Conservation (phyloP, 2,797 vertebrate genomes). For the Tarsius wallacei region DNA sequence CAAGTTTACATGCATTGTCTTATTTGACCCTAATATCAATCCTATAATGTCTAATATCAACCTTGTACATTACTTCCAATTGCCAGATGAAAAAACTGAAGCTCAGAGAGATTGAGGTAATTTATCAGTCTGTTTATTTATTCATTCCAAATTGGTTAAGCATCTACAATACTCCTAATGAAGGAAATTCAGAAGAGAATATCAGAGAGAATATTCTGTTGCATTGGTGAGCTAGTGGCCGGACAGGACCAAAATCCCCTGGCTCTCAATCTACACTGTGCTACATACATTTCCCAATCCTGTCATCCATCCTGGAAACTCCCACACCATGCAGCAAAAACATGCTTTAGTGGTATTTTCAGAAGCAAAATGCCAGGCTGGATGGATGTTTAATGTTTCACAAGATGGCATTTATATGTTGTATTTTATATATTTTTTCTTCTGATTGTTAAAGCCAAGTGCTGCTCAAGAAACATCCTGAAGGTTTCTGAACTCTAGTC, state of each 20-base stretch:
- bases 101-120: constrained; percentile 44
- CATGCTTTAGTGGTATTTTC: constrained; percentile 71
- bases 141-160: constrained; percentile 34
- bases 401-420: constrained; percentile 67
- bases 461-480: constrained; percentile 29
- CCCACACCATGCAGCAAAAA: not conserved
- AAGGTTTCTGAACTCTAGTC: not conserved
- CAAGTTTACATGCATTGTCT: not conserved
- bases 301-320: constrained; percentile 47
- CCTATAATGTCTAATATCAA: not conserved
- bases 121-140: not conserved
- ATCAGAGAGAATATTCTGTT: not conserved
- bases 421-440: constrained; percentile 61
- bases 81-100: constrained; percentile 15
- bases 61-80: not conserved
- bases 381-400: constrained; percentile 74
- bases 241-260: not conserved
- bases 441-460: constrained; percentile 64
- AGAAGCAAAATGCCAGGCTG: constrained; percentile 73
- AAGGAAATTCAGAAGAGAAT: not conserved
- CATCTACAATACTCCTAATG: not conserved
- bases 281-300: not conserved
- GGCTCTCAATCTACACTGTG: not conserved
- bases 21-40: not conserved
- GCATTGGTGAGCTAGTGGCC: not conserved